Base-by-base conservation (phyloP, 2,113 vertebrate species). In the Catagonus wagneri region DNA sequence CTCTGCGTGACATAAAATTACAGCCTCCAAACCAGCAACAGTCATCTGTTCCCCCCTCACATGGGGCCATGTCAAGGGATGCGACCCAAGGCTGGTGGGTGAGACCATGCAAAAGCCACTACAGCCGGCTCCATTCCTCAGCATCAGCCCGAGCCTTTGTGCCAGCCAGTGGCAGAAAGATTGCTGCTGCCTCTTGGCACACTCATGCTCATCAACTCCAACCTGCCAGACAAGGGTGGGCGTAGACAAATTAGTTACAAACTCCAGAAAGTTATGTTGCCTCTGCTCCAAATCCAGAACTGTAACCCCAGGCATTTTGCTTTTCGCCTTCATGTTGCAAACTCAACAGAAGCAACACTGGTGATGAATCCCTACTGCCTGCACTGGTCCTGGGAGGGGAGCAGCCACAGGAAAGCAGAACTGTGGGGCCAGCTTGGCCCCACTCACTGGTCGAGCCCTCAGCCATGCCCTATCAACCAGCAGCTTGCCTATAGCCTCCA, bases 161-260 rank as follows among this genome's bases (percentile, higher is more conserved):
- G 72, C 56, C 32, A 83, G 56, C 63, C 39, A 50, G 56, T 3
- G 15, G 50, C 63, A 52, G 81, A 94, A 95, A 89, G 76, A 66
- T 20, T 36, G 0, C 86, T 16, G 44, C 44, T 27, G 44, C 93
- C 39, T 12, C 93, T 76, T 27, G 14, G 16, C 83, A 58, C 7
- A 7, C 92, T 61, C 96, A 61, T 68, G 44, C 66, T 60, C 93
- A 12, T 84, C 8, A 36, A 13, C 50, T 85, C 71, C 68, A 63
- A 94, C 75, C 50, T 83, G 96, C 91, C 93, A 97, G 95, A 97
- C 68, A 0, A 20, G 29, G 4, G 80, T 97, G 84, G 95, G 89
- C 3, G 58, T 60, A 23, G 17, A 81, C 83, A 83, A 78, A 44
- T 9, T 44, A 87, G 91, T 66, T 54, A 50, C 94, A 36, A 81